These are phyloP conservation scores for Sycobia sp. DNA, from an alignment of 1,140 invertebrate genomes.

Conservation along the genomic window DNA sequence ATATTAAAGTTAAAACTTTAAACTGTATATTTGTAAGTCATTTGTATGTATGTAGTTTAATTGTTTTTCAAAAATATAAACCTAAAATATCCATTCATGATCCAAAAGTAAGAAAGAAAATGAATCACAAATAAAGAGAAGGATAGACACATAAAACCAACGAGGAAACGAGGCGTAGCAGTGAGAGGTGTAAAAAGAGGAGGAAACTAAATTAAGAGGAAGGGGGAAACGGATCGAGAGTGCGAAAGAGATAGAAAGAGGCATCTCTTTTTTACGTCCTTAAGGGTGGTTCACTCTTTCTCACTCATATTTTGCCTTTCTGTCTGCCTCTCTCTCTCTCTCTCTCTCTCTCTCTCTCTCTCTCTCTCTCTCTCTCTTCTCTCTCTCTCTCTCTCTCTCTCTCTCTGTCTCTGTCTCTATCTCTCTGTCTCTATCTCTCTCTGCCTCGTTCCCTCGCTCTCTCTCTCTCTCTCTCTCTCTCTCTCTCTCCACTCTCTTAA, in stretches of 20 bases:
- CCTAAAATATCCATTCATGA: too few species aligned
- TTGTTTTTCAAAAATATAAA: too few species aligned
- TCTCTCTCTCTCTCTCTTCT: background rate
- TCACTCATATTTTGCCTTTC: too few species aligned
- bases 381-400: slow-evolving; percentile 11
- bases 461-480: slow-evolving; percentile 13
- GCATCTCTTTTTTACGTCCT: background rate
- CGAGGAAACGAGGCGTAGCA: slow-evolving; percentile 28
- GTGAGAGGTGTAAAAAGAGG: slow-evolving; percentile 12
- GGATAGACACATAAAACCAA: slow-evolving; percentile 28
- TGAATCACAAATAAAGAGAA: slow-evolving; percentile 10
- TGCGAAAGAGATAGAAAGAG: slow-evolving; percentile 2
- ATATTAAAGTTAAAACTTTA: too few species aligned
- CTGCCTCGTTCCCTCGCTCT: too few species aligned
- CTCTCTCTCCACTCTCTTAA: background rate
- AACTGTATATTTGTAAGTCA: too few species aligned
- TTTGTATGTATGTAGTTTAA: too few species aligned
- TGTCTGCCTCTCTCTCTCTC: too few species aligned
- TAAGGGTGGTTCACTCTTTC: slow-evolving; percentile 18
- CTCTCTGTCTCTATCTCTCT: too few species aligned
- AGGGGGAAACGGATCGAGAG: background rate
- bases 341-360: slow-evolving; percentile 12
- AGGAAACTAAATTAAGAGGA: background rate
- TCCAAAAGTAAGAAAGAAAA: background rate
- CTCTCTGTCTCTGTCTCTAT: too few species aligned